Base-by-base conservation (phyloP, 2,797 vertebrate species). In the Urocyon cinereoargenteus region DNA sequence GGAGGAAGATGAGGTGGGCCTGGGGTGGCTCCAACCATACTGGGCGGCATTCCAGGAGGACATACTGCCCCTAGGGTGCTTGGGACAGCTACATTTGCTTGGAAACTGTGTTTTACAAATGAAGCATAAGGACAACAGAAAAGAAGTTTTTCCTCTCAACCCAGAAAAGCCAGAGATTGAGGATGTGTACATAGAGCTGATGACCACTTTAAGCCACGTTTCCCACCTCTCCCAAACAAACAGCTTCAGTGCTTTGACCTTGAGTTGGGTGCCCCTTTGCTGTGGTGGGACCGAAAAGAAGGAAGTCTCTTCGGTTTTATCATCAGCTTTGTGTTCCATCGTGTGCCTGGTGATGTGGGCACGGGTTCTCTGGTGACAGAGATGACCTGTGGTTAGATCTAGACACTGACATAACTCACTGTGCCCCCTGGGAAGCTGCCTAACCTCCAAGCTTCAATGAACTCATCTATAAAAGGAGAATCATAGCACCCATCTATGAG, bases 71-170 rank as follows among this genome's bases (percentile, higher is more conserved):
- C 62, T 66, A 68, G 81, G 81, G 61, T 68, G 51, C 68, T 66
- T 26, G 40, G 86, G 81, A 92, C 90, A 70, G 83, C 57, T 22
- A 15, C 16, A 57, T 57, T 82, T 40, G 51, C 49, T 73, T 88
- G 45, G 86, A 94, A 95, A 90, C n/a, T 21, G 10, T 64, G 13
- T 51, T 89, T 93, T 94, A 85, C 51, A 93, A 45, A 85, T 40
- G 36, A 92, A 95, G 68, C 53, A 6, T 6, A 90, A 59, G 24
- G 40, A 91, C n/a, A 28, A 8, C n/a, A 78, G 16, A 86, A 89
- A 36, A n/a, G 59, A 84, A 26, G 36, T n/a, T 93, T 95, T 91
- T 62, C 66, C 61, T 26, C 49, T 51, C 49, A 75, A 49, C 73
- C 31, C 83, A 53, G 79, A 88, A 45, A 49, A 83, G 31, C 51